Evolutionary conservation across 2,888 invertebrate genomes (phyloP).

Genomic region (Zaprionus lineosus): DNA sequence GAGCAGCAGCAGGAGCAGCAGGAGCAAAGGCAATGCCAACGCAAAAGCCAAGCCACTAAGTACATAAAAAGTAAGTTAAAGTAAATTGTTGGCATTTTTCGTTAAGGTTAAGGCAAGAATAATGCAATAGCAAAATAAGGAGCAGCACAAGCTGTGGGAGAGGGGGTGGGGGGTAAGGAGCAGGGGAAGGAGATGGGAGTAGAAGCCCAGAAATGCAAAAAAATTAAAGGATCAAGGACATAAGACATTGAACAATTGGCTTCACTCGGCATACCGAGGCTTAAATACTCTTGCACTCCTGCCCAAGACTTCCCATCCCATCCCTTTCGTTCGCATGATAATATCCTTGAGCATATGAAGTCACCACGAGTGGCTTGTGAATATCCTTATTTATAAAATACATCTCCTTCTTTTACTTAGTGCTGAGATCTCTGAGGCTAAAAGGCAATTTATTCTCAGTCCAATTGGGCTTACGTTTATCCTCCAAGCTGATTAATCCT

Average conservation of each 20-base stretch:
- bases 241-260: constrained; percentile 11
- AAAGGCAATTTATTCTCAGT: too few species aligned
- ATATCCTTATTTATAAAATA: too few species aligned
- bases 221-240: background rate
- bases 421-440: too few species aligned
- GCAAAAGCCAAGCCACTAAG: constrained; percentile 69
- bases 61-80: constrained; percentile 77
- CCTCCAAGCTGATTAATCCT: too few species aligned
- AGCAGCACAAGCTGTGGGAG: background rate
- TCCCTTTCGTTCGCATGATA: too few species aligned
- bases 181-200: background rate
- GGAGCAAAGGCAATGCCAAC: constrained; percentile 23
- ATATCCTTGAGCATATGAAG: too few species aligned
- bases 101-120: constrained; percentile 64
- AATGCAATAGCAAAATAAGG: constrained; percentile 43
- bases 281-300: constrained; percentile 35
- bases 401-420: too few species aligned
- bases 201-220: constrained; percentile 28
- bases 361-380: too few species aligned
- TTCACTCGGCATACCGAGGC: constrained; percentile 11
- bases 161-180: background rate
- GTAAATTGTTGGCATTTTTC: constrained; percentile 77
- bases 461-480: too few species aligned
- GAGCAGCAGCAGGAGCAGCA: background rate
- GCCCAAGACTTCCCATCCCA: too few species aligned